Percentiles rank a stretch among this genome's conserved stretches.
Conservation (phyloP, 2,888 invertebrate genomes). For the Trachelus iudaicus region DNA sequence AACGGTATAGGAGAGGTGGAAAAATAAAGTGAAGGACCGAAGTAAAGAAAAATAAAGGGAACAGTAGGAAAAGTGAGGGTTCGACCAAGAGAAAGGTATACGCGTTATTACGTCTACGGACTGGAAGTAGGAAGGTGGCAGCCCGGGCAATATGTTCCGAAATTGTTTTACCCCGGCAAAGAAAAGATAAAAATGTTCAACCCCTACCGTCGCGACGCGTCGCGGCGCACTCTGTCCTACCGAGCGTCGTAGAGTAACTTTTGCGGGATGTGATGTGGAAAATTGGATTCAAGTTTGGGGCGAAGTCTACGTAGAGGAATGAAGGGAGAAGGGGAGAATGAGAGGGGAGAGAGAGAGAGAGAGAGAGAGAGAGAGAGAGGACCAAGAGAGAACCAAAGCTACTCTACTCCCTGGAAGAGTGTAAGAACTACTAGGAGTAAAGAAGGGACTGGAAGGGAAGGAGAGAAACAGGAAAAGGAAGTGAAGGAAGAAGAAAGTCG, state of each 20-base stretch:
- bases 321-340: constrained; percentile 4
- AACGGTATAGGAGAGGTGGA: background rate
- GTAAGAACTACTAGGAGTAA: constrained; percentile 8
- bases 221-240: constrained; percentile 38
- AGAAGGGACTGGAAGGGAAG: constrained; percentile 5
- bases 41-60: background rate
- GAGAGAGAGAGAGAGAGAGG: constrained; percentile 3
- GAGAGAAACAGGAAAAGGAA: constrained; percentile 4
- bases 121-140: constrained; percentile 23
- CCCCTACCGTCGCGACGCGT: constrained; percentile 20
- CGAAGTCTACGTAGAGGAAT: constrained; percentile 26
- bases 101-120: constrained; percentile 49
- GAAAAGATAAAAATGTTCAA: constrained; percentile 47
- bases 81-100: constrained; percentile 22
- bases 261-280: constrained; percentile 60
- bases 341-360: background rate
- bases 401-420: constrained; percentile 1
- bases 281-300: constrained; percentile 59
- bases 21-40: background rate
- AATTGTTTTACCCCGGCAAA: constrained; percentile 54
- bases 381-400: constrained; percentile 8
- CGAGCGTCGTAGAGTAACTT: constrained; percentile 51
- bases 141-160: constrained; percentile 54
- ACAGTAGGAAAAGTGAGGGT: background rate
- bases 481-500: constrained; percentile 16